phyloP scores from a whole-genome alignment of 2,888 invertebrate genomes.

The Lampropteryx suffumata region DNA sequence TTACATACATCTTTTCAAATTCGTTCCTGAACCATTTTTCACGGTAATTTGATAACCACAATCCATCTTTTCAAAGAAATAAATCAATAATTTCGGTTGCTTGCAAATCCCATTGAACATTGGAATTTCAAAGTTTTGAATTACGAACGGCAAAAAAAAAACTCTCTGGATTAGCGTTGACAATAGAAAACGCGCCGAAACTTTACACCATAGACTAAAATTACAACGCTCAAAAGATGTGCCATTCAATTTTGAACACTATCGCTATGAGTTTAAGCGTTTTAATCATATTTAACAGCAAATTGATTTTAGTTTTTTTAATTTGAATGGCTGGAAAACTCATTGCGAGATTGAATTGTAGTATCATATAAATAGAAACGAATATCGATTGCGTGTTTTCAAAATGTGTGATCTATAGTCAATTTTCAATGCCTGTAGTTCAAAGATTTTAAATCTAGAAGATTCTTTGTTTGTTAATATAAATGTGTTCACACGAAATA shows the following conservation, averaged over 20 bases:
- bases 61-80: constrained; percentile 7
- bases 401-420: constrained; percentile 14
- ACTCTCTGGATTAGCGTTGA: constrained; percentile 48
- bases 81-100: constrained; percentile 13
- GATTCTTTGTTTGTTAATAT: constrained; percentile 4
- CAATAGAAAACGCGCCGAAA: constrained; percentile 40
- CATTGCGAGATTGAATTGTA: constrained; percentile 1
- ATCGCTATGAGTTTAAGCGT: not conserved
- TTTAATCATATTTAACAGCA: not conserved
- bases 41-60: constrained; percentile 22
- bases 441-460: constrained; percentile 6
- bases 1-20: too few species aligned
- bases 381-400: not conserved
- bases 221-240: not conserved
- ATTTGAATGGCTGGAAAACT: constrained; percentile 3
- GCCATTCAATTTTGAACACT: constrained; percentile 2
- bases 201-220: constrained; percentile 20
- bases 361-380: not conserved
- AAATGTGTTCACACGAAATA: constrained; percentile 23
- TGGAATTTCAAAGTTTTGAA: constrained; percentile 37
- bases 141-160: constrained; percentile 37
- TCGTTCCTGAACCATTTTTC: constrained; percentile 11
- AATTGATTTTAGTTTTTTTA: constrained; percentile 2
- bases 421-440: constrained; percentile 11
- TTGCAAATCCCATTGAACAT: constrained; percentile 21